Evolutionary conservation across 1,140 invertebrate genomes (phyloP), one percentile per base, ranked within the genome.

Genomic region (Drosophila murphyi): DNA sequence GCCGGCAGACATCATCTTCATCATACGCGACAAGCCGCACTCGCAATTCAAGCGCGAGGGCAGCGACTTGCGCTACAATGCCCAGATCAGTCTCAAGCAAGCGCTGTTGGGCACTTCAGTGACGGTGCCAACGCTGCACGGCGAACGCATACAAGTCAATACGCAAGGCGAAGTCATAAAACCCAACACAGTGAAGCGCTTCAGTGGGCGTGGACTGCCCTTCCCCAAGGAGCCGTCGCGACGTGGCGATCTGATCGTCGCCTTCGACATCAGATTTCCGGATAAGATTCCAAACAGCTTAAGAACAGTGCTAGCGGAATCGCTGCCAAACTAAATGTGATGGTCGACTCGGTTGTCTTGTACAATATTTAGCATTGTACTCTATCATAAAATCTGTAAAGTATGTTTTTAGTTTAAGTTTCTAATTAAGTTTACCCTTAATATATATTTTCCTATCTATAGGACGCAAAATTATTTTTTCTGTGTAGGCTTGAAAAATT

Each of bases 1-100:
- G 28, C 97, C 98, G 3, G 98, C 98, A 2, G 98, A 99, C 92
- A 97, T 99, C 76, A 96, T 98, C n/a, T 99, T 99, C 92, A 97
- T 98, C 43, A 98, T 99, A 51, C 95, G 96, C 76, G 98, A 99
- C 93, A 98, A 98, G 92, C 95, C 97, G 3, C 98, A 99, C 93
- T 91, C 95, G 5, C 79, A 94, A 0, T 99, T 98, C 90, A 97
- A 96, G 90, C 93, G 98, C 61, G 97, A 99, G 92, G 97, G 97
- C 34, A 96, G 95, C 86, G 97, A 99, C 92, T 94, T 97, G 50
- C 94, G 94, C 71, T 98, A 97, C 90, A 96, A 95, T 2, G 96
- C 96, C n/a, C 96, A 96, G 82, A 93, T 99, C 28, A 94, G 94
- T 10, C 93, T 99, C 8, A 96, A 96, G 92, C 93, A 97, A 93